phyloP scores from a whole-genome alignment of 2,113 vertebrate genomes.

The Columba livia region DNA sequence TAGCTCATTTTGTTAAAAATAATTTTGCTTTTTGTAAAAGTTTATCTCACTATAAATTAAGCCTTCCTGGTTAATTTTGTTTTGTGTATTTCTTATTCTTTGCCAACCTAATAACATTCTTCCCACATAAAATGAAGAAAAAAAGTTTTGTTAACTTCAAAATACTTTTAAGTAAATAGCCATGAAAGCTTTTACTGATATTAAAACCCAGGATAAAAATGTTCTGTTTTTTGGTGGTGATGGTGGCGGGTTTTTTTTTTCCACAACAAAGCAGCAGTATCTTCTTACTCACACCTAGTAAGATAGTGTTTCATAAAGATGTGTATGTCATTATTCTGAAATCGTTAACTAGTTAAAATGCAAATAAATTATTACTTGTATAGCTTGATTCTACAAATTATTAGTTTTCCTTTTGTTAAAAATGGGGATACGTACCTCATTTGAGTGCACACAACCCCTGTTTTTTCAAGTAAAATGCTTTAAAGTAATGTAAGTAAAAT shows the following conservation, averaged over 20 bases:
- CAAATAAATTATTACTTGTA: conserved; percentile 49
- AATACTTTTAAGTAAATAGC: conserved; percentile 53
- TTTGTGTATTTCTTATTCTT: conserved; percentile 37
- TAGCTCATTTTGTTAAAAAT: conserved; percentile 48
- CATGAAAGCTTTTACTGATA: conserved; percentile 51
- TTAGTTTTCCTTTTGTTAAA: conserved; percentile 55
- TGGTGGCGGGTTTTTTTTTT: too few relatives aligned
- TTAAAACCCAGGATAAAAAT: background rate
- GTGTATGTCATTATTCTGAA: conserved; percentile 39
- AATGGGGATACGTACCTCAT: conserved; percentile 46
- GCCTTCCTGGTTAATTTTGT: conserved; percentile 13
- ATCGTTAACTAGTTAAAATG: conserved; percentile 44
- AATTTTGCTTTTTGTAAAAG: background rate
- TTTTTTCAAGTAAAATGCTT: conserved; percentile 45
- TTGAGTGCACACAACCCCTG: conserved; percentile 52
- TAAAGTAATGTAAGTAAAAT: conserved; percentile 57
- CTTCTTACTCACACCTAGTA: conserved; percentile 26
- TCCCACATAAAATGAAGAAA: conserved; percentile 51
- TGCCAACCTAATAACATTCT: conserved; percentile 59
- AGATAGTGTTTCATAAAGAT: conserved; percentile 48
- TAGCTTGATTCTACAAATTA: conserved; percentile 46
- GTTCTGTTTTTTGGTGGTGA: background rate
- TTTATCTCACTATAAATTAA: conserved; percentile 42
- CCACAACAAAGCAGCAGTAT: conserved; percentile 1
- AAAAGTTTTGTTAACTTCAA: conserved; percentile 38